Evolutionary conservation across 2,888 invertebrate genomes (phyloP), one percentile per base, ranked within the genome.

Genomic region (Auanema sp.): DNA sequence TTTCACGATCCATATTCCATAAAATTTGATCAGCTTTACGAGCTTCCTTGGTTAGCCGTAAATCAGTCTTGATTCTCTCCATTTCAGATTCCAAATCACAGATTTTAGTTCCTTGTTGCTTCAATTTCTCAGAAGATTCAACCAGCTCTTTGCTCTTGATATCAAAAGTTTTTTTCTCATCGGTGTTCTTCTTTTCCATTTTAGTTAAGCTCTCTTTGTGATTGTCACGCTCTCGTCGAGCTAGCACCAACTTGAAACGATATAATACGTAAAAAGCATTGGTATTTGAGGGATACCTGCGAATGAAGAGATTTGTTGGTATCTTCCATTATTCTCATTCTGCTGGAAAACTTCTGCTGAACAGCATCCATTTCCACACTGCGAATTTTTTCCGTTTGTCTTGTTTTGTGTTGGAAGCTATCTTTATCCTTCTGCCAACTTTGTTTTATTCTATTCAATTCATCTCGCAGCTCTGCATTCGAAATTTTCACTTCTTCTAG

Each of bases 1-100:
- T 60, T 2, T 71, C 59, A 57, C 74, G 53, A 53, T 74, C 74
- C 54, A 77, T 71, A 57, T 69, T 75, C 66, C 65, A 79, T 55
- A 83, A 57, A 24, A 76, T 77, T 58, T 78, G 78, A 66, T 83
- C 83, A 0, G 83, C 80, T 47, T 74, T 77, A 55, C 73, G 70
- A 6, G 77, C 77, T 51, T 78, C 78, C 61, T 77, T 82, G 8
- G 73, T 75, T 49, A 81, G 64, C 44, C 73, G 60, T 51, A 81
- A 61, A 58, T 83, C 82, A 1, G 71, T 74, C 24, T 71, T 76
- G 52, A 80, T 59, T 6, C 77, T 87, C 85, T 93, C 93, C 58
- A 94, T 86, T 73, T 93, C 89, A 47, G 93, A 87, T 79, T 91
- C 89, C 64, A 93, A 85, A 84, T 93, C 92, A 21, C 91, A 89